Percentiles rank a stretch among this genome's conserved stretches.
Conservation (phyloP, 2,888 invertebrate genomes). For the Oeneis ivallda region DNA sequence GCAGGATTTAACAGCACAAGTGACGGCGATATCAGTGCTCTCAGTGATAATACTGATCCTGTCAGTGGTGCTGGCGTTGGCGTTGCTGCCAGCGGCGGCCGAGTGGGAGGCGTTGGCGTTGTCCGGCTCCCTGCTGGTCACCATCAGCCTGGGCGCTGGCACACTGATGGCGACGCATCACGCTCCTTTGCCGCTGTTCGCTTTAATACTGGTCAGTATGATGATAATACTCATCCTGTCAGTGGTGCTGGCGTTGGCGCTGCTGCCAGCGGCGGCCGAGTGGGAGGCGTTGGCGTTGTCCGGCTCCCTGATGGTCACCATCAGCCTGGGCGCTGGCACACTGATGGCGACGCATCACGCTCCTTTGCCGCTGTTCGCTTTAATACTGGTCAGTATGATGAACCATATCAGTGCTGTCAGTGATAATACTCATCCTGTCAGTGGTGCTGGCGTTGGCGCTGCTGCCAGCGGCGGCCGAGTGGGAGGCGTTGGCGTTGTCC, state of each 20-base stretch:
- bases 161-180: conserved; percentile 84
- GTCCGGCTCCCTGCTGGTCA: conserved; percentile 83
- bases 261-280: conserved; percentile 82
- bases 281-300: conserved; percentile 83
- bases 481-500: conserved; percentile 82
- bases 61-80: conserved; percentile 75
- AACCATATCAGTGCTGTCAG: no score
- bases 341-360: conserved; percentile 83
- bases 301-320: conserved; percentile 83
- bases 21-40: conserved; percentile 71
- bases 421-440: no score
- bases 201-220: conserved; percentile 84
- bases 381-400: conserved; percentile 81
- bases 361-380: conserved; percentile 87
- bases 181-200: conserved; percentile 87
- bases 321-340: conserved; percentile 82
- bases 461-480: conserved; percentile 82
- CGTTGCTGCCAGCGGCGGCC: conserved; percentile 81
- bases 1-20: conserved; percentile 78
- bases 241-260: conserved; percentile 75
- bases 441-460: conserved; percentile 78
- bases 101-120: conserved; percentile 84
- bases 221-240: conserved; percentile 61
- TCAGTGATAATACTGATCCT: conserved; percentile 78
- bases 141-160: conserved; percentile 80